A percentile compares a stretch with the other conserved stretches of the same genome.
Evolutionary conservation across 2,888 invertebrate species (phyloP).

Genomic region (Macrosoma leucophasiata): DNA sequence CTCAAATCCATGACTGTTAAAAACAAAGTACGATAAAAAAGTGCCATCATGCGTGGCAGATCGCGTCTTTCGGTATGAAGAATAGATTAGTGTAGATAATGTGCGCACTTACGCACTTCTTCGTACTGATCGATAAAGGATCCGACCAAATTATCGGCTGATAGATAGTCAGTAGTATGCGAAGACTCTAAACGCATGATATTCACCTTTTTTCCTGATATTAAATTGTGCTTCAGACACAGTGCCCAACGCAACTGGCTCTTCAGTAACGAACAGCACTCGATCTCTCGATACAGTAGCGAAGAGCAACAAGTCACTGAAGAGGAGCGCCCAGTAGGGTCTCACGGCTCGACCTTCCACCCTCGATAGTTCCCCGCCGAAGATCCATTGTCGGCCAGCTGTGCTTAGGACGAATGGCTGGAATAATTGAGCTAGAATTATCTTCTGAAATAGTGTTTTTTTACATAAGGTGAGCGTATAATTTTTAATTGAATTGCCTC

Average conservation of each 20-base stretch:
- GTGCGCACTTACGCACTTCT: too few species aligned
- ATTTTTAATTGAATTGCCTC: too few species aligned
- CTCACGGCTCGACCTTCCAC: slow-evolving; percentile 88
- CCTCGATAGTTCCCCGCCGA: slow-evolving; percentile 88
- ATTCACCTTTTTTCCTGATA: slow-evolving; percentile 86
- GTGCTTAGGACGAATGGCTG: slow-evolving; percentile 89
- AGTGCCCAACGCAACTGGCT: slow-evolving; percentile 85
- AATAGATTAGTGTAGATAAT: too few species aligned
- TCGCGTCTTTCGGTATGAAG: too few species aligned
- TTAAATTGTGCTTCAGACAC: slow-evolving; percentile 91
- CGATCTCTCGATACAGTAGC: slow-evolving; percentile 91
- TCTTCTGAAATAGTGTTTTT: background rate
- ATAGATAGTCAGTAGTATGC: too few species aligned
- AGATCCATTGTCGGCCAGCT: slow-evolving; percentile 92
- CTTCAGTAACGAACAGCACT: slow-evolving; percentile 91
- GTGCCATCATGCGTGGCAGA: too few species aligned
- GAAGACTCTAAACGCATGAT: background rate
- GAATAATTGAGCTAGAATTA: too few species aligned
- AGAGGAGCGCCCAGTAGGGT: slow-evolving; percentile 90
- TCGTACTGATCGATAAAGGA: too few species aligned
- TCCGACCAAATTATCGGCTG: too few species aligned
- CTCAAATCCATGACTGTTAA: too few species aligned
- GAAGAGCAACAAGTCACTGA: slow-evolving; percentile 89
- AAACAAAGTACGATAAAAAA: too few species aligned
- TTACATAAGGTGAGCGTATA: background rate